Evolutionary conservation across 1,140 invertebrate genomes (phyloP).

Genomic region (Pentalonia nigronervosa): DNA sequence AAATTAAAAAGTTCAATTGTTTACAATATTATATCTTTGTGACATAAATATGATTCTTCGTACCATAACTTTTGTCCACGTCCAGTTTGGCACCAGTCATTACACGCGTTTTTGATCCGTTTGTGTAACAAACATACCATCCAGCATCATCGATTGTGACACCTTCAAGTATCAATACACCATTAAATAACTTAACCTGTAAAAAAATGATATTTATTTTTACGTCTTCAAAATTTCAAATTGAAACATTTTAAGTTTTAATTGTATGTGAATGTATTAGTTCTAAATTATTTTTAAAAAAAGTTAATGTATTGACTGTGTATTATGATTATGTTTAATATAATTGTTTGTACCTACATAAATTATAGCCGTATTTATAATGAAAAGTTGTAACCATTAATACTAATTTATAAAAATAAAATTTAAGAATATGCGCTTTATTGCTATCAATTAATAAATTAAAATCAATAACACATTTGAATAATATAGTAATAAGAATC

Average conservation of each 20-base stretch:
- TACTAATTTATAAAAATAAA: not conserved
- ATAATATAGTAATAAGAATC: constrained; percentile 8
- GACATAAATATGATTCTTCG: not conserved
- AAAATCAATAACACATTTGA: not conserved
- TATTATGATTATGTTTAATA: not conserved
- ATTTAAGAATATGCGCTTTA: not conserved
- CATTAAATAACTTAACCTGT: constrained; percentile 67
- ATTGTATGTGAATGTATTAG: not conserved
- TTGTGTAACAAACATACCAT: constrained; percentile 90
- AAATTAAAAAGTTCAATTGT: constrained; percentile 28
- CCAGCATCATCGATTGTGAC: constrained; percentile 85
- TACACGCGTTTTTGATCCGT: constrained; percentile 73
- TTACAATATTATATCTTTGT: not conserved
- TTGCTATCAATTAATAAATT: not conserved
- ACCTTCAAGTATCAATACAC: constrained; percentile 76
- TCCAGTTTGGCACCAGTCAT: constrained; percentile 81
- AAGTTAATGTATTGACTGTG: not conserved
- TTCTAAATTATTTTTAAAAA: not conserved
- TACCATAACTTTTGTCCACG: constrained; percentile 73
- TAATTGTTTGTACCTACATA: not conserved
- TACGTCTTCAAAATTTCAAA: not conserved
- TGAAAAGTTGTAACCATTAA: too few species aligned
- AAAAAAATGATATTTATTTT: constrained; percentile 24
- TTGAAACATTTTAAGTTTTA: not conserved
- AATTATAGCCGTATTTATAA: too few species aligned